These are phyloP conservation scores for Bos javanicus DNA, from an alignment of 2,113 vertebrate genomes.

Conservation along the genomic window DNA sequence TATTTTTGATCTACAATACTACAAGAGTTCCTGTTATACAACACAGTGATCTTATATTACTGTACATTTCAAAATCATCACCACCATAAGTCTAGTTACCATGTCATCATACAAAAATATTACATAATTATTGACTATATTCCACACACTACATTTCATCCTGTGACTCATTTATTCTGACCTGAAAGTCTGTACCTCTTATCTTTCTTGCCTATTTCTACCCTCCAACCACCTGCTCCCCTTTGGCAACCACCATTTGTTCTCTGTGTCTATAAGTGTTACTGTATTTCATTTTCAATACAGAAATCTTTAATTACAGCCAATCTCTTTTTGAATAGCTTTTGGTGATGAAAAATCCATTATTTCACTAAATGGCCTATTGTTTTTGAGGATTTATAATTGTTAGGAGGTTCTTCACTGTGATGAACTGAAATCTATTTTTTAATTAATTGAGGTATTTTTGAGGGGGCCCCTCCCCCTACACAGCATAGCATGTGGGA, in stretches of 20 bases:
- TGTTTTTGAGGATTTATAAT: constrained; percentile 8
- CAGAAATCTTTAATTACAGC: background rate
- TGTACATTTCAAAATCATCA: background rate
- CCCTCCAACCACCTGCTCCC: background rate
- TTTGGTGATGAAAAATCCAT: background rate
- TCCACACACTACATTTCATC: background rate
- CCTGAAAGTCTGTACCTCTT: background rate
- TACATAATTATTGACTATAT: background rate
- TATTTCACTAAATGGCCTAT: background rate
- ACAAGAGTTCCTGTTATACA: background rate
- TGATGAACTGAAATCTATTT: background rate
- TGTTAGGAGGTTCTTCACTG: background rate
- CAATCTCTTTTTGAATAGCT: background rate
- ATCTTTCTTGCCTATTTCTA: background rate
- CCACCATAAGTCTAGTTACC: background rate
- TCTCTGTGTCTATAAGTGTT: background rate
- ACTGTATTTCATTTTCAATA: background rate
- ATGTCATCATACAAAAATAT: background rate
- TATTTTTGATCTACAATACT: background rate
- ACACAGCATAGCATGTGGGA: background rate
- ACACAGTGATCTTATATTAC: background rate
- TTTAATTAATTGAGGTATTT: background rate
- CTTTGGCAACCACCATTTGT: background rate
- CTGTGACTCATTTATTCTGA: background rate
- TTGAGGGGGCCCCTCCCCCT: background rate